Conservation (phyloP, 2,888 invertebrate genomes). For the Microdon myrmicae region DNA sequence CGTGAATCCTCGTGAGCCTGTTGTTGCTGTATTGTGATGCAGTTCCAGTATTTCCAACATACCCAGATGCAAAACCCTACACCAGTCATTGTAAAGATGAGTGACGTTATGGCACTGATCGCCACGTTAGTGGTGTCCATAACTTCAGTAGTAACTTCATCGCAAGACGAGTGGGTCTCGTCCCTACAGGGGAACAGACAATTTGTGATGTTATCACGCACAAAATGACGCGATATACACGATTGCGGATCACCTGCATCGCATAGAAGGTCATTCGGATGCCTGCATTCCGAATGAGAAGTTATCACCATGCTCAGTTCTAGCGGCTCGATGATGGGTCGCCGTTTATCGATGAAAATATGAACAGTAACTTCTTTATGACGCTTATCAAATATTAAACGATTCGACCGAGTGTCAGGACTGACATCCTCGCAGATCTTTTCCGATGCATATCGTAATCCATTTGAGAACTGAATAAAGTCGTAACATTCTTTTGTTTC, state of each 20-base stretch:
- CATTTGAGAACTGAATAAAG: conserved; percentile 61
- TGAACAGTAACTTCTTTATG: conserved; percentile 59
- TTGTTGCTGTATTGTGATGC: conserved; percentile 64
- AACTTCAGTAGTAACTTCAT: conserved; percentile 58
- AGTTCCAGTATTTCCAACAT: conserved; percentile 66
- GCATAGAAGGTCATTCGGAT: conserved; percentile 60
- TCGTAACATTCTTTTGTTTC: conserved; percentile 58
- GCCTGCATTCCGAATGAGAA: conserved; percentile 61
- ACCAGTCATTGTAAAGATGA: conserved; percentile 65
- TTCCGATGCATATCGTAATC: conserved; percentile 61
- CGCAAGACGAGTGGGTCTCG: conserved; percentile 61
- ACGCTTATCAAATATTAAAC: conserved; percentile 61
- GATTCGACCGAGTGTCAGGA: conserved; percentile 60
- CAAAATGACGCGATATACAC: conserved; percentile 63
- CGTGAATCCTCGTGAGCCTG: conserved; percentile 63
- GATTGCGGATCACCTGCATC: conserved; percentile 59
- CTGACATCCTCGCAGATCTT: conserved; percentile 61
- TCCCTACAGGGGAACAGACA: conserved; percentile 64
- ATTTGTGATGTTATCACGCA: conserved; percentile 63
- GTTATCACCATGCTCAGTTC: conserved; percentile 64
- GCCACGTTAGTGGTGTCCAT: conserved; percentile 63
- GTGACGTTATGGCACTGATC: conserved; percentile 63
- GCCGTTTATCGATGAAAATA: conserved; percentile 58
- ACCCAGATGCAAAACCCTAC: conserved; percentile 65
- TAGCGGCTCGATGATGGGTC: conserved; percentile 58